Evolutionary conservation across 1,140 invertebrate genomes (phyloP), one percentile per base, ranked within the genome.

Genomic region (Patella vulgata): DNA sequence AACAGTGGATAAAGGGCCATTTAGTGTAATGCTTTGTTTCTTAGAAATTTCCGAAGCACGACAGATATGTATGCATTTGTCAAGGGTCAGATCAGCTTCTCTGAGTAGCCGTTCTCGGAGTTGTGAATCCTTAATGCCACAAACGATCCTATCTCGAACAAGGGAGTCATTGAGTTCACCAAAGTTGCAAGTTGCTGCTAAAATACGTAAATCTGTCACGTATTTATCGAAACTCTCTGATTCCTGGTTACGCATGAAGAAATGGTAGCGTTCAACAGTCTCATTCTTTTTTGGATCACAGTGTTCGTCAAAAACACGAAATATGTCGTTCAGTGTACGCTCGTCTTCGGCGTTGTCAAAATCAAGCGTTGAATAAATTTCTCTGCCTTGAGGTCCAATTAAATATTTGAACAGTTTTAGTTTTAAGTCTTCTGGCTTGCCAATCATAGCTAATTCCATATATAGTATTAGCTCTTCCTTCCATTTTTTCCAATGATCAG

Each of bases 121-220:
- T n/a, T 21, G 25, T 28, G 36, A 12, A 28, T 48, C 31, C 11
- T 9, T 27, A 21, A 53, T 43, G 4, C 62, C 62, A 51, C 42
- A 40, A 3, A 64, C 54, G 4, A 59, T 14, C 44, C 48, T 59
- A 43, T 64, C 62, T 5, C 55, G 6, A 21, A 64, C 30, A 33
- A 58, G 17, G 12, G 27, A 31, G 14, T 64, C 54, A 19, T n/a
- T 43, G 6, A 43, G 56, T 5, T 58, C 62, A 3, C 62, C 62
- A 51, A 59, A 59, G 21, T 64, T 47, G 23, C 55, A 64, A 12
- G 6, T 51, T 31, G 17, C 21, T 12, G 55, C 55, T 21, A 30
- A 21, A 23, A 31, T 59, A 3, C 46, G 12, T 11, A 59, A 39
- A 23, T 64, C 62, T 2, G 62, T 51, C 25, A 59, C 55, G 30